Base-by-base conservation (phyloP, 2,888 invertebrate genomes). In the Phymatocera aterrima region DNA sequence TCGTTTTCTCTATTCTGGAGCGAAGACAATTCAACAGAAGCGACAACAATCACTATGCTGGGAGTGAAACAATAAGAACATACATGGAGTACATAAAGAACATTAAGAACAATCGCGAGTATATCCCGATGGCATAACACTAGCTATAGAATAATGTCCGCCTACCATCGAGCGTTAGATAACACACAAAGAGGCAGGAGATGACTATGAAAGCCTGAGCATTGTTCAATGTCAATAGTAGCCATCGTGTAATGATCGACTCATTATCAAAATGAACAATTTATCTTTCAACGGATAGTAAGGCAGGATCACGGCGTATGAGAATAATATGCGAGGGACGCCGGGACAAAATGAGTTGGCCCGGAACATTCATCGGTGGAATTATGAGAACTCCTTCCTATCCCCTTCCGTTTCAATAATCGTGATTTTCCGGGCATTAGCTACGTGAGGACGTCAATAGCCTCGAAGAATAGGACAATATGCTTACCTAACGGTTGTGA, bases 191-290 rank as follows among this genome's bases (percentile, higher is more conserved):
- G 57, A 57, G 3, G 28, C 57, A 15, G 57, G 28, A 57, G 28
- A 57, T 57, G 57, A 3, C 12, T 21, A 57, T 15, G 15, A 15
- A 28, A 57, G 24, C 24, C 3, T 57, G 3, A 15, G 12, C 57
- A 57, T 57, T 57, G 57, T 57, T 28, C 57, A 57, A 57, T 28
- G 57, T 28, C 57, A 57, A 28, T 57, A 28, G 57, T 28, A 18
- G 57, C 15, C 28, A 28, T 15, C 12, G n/a, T n/a, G 57, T 4
- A 57, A 57, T 57, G 15, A 57, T 57, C 57, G 28, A 57, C 28
- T 28, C 57, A 57, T 57, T 57, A 28, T 57, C 28, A 57, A 57
- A 24, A 57, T 15, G 24, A 57, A 57, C 10, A 28, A 57, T 28
- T 57, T 57, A 28, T 24, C 28, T 28, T 28, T 10, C 12, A 57